Base-by-base conservation (phyloP, 2,797 vertebrate species). In the Fundulus diaphanus region DNA sequence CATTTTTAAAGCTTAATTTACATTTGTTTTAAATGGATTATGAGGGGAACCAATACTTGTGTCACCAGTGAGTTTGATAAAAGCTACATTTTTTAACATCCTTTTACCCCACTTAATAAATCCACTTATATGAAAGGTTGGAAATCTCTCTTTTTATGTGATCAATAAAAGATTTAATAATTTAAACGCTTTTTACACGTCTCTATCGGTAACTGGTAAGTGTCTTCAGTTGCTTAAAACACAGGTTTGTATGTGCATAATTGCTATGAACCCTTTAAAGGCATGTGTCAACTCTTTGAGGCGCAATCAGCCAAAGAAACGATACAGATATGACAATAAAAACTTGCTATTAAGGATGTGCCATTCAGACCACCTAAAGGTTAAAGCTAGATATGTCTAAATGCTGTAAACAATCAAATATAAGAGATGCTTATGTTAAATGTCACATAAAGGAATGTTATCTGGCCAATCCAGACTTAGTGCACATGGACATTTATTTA, bases 401-500 rank as follows among this genome's bases (percentile, higher is more conserved):
- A 72, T 63, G 56, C 63, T 68, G 24, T n/a, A 54, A 61, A 79
- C 66, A 70, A 67, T 24, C 40, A 11, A 63, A 24, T 33, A 44
- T 69, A 56, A 59, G 22, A 73, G 56, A 85, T 27, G 68, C 33
- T 65, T 79, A n/a, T 24, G 42, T 52, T 24, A 74, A 80, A 52
- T 37, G 12, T 70, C 18, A 86, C 24, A 59, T 74, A 67, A 73
- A 66, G 31, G 61, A 82, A 89, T 82, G 75, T 80, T 68, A 67
- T 77, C 33, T 46, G 42, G 24, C 35, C 52, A 69, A 63, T 83
- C 73, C 42, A 70, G 63, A 77, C 27, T 75, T 51, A 63, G 75
- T 80, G 77, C 72, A 86, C 69, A 75, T 15, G 6, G 59, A 84
- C 83, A 74, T 83, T 86, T 78, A 84, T 35, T 86, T 84, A 83